These are phyloP conservation scores for Podotricha telesiphe DNA, from an alignment of 2,888 invertebrate species.

Conservation along the genomic window DNA sequence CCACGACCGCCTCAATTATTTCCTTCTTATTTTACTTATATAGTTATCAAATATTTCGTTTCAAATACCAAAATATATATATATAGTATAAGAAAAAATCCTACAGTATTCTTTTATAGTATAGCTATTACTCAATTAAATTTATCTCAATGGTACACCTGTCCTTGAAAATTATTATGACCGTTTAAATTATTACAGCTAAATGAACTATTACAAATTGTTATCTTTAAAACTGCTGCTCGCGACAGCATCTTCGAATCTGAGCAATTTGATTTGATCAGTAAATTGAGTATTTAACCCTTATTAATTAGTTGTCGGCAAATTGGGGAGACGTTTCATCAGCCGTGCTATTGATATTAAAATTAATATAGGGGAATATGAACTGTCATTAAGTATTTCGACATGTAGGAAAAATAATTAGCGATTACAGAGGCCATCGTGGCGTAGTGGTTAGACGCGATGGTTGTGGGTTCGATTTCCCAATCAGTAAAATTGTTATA, in stretches of 20 bases:
- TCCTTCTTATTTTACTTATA: no score
- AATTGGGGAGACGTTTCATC: constrained; percentile 52
- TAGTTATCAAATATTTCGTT: no score
- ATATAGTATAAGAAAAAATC: no score
- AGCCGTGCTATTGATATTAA: constrained; percentile 75
- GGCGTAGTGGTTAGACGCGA: no score
- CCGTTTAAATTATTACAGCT: not conserved
- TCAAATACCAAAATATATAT: no score
- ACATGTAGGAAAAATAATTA: constrained; percentile 17
- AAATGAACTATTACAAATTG: constrained; percentile 14
- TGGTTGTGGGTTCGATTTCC: no score
- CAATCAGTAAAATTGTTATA: no score
- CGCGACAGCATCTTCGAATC: constrained; percentile 37
- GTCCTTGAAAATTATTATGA: not conserved
- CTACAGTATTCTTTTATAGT: not conserved
- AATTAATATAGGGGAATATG: constrained; percentile 63
- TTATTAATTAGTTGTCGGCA: constrained; percentile 59
- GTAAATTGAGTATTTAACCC: constrained; percentile 58
- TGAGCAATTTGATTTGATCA: constrained; percentile 42
- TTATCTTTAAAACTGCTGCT: constrained; percentile 28
- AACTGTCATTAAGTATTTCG: constrained; percentile 40
- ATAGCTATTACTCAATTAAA: not conserved
- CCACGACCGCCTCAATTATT: no score
- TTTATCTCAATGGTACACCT: not conserved
- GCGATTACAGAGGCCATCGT: no score